Conservation (phyloP, 2,888 invertebrate species). For the Brenthis hecate region DNA sequence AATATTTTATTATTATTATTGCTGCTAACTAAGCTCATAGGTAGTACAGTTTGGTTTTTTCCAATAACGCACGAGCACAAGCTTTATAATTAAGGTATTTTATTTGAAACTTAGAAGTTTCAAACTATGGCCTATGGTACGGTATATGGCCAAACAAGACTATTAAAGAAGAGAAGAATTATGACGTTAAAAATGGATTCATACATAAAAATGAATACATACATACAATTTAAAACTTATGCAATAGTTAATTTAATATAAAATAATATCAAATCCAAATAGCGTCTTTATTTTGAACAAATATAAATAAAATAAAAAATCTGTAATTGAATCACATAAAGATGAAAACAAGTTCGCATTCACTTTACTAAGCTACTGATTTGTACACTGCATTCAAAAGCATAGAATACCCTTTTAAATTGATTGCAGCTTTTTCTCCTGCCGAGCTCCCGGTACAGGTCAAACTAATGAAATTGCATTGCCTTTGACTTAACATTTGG, state of each 20-base stretch:
- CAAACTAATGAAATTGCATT: constrained; percentile 26
- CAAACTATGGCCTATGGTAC: too few species aligned
- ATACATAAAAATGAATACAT: too few species aligned
- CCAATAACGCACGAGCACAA: too few species aligned
- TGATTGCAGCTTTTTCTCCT: constrained; percentile 24
- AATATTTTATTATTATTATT: too few species aligned
- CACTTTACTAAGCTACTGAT: constrained; percentile 18
- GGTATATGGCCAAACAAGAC: too few species aligned
- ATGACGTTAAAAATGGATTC: too few species aligned
- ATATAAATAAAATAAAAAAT: background rate
- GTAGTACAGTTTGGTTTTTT: too few species aligned
- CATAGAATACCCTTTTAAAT: constrained; percentile 20
- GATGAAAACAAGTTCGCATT: constrained; percentile 10
- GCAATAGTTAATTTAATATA: background rate
- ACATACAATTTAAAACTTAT: background rate
- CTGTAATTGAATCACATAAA: constrained; percentile 2
- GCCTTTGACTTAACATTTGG: constrained; percentile 23
- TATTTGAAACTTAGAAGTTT: background rate
- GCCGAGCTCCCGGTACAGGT: constrained; percentile 9
- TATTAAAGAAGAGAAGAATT: too few species aligned
- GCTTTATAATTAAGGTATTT: too few species aligned
- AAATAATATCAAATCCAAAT: background rate
- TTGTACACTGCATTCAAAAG: constrained; percentile 13
- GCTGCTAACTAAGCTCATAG: too few species aligned
- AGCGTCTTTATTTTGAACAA: background rate